Base-by-base conservation (phyloP, 1,140 invertebrate species). In the Drosophila pachea region DNA sequence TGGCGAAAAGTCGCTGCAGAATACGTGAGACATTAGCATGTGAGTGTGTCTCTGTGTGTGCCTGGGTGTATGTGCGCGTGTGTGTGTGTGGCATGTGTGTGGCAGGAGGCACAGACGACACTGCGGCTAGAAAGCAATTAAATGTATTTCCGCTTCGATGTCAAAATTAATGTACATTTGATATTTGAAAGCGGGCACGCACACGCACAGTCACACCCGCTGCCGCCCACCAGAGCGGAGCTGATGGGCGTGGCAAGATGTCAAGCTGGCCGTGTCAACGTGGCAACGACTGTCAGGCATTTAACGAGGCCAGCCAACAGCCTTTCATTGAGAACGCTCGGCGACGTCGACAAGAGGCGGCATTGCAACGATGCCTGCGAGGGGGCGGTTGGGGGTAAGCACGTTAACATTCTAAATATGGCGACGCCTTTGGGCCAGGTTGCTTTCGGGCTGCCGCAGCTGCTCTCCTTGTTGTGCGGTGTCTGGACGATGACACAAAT, bases 141-240 rank as follows among this genome's bases (percentile, higher is more conserved):
- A 86, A 84, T 84, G 68, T 84, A 78, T 84, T 84, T 84, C 81
- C 79, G 73, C 79, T 79, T 86, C 76, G 76, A 79, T 74, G 81
- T 84, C 76, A 84, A 79, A 83, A 71, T 79, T 79, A 84, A 86
- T 86, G 81, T 73, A 64, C 73, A 70, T 84, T 84, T 84, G 69
- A 84, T 84, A 84, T 84, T 84, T 74, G 63, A 84, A 79, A 76
- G 69, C 73, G 43, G 50, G 53, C 64, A 59, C 73, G 69, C 76
- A 76, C 56, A 74, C 50, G 35, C 54, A 68, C 54, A 73, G 22
- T 3, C 22, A 22, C 59, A 11, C 54, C 66, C 55, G 52, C 68
- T 63, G 72, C 70, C 52, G 70, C 55, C 12, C 42, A 70, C 49
- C 8, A 45, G 5, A 40, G 31, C 0, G 42, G 31, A n/a, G 63